These are phyloP conservation scores for Syrphus vitripennis DNA, from an alignment of 2,888 invertebrate species.

Conservation along the genomic window DNA sequence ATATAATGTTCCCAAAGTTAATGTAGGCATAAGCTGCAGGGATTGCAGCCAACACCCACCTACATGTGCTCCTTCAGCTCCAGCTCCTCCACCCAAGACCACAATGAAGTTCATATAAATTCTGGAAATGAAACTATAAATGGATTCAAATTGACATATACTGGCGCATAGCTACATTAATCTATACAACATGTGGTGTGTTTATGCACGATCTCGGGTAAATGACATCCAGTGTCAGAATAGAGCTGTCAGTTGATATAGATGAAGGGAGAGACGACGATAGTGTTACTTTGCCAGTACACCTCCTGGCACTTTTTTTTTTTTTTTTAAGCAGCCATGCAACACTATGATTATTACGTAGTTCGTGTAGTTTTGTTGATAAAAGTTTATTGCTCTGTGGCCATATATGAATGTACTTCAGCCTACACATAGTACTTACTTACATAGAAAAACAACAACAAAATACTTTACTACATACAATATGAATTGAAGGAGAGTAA, in stretches of 20 bases:
- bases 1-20: conserved; percentile 38
- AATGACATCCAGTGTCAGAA: conserved; percentile 64
- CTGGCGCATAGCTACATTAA: conserved; percentile 11
- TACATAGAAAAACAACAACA: conserved; percentile 24
- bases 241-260: conserved; percentile 36
- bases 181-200: conserved; percentile 4
- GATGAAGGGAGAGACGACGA: conserved; percentile 26
- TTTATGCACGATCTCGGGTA: conserved; percentile 43
- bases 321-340: conserved; percentile 4
- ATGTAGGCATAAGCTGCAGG: conserved; percentile 21
- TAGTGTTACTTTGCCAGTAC: conserved; percentile 36
- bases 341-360: conserved; percentile 49
- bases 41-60: not conserved
- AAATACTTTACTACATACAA: conserved; percentile 34
- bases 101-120: conserved; percentile 48
- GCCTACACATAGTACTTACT: not conserved
- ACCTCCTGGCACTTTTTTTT: conserved; percentile 30
- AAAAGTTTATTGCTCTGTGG: conserved; percentile 66
- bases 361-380: conserved; percentile 34
- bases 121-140: conserved; percentile 61
- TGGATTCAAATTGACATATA: conserved; percentile 61
- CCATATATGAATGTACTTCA: not conserved
- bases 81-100: not conserved
- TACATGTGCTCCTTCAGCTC: too few species aligned
- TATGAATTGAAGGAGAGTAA: conserved; percentile 66